Percentiles rank a stretch among this genome's conserved stretches.
Evolutionary conservation across 2,113 vertebrate genomes (phyloP).

Genomic region (Serinus canaria): DNA sequence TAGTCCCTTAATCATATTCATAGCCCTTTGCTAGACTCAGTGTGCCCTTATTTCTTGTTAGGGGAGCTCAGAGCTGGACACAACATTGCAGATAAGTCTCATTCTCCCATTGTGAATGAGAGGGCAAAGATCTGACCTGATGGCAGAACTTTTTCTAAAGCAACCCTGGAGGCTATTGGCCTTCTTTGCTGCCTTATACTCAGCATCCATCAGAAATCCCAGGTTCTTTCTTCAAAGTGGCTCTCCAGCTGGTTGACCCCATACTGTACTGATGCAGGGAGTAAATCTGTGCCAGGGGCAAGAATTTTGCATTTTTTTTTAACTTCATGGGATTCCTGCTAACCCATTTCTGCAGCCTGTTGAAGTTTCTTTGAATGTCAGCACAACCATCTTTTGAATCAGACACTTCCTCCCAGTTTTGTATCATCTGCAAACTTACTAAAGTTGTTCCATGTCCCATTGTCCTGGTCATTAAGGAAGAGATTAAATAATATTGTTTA

Average conservation of each 20-base stretch:
- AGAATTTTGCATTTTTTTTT: neutral
- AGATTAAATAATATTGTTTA: neutral
- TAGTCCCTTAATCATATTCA: neutral
- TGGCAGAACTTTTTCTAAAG: neutral
- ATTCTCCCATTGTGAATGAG: neutral
- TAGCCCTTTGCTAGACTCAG: neutral
- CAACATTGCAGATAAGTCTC: neutral
- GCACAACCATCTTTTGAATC: fast-evolving
- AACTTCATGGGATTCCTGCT: neutral
- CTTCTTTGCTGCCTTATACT: neutral
- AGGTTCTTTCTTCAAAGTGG: neutral
- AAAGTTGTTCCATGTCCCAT: neutral
- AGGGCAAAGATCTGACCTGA: neutral
- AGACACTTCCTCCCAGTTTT: neutral
- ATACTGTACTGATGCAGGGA: neutral
- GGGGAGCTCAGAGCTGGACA: neutral
- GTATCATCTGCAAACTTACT: neutral
- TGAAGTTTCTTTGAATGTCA: neutral
- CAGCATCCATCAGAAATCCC: neutral
- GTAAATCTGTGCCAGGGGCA: neutral
- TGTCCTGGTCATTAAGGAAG: neutral
- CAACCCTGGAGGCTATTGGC: neutral
- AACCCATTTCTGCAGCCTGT: neutral
- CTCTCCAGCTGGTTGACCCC: neutral
- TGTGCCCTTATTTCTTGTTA: neutral